A percentile compares a stretch with the other conserved stretches of the same genome.
These are phyloP conservation scores for Atherinosoma microstoma DNA, from an alignment of 2,797 vertebrate species.

Conservation along the genomic window DNA sequence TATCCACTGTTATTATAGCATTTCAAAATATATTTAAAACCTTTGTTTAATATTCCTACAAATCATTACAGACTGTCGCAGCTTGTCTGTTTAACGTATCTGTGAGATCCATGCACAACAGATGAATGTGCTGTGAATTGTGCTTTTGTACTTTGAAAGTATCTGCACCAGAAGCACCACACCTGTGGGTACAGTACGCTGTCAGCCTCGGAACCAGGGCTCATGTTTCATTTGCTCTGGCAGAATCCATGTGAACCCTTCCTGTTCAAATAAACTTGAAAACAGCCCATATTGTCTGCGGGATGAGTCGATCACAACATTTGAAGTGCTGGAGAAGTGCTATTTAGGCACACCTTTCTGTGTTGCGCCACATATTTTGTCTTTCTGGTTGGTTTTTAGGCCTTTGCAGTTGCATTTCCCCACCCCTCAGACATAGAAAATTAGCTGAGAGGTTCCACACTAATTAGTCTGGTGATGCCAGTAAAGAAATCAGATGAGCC, in stretches of 20 bases:
- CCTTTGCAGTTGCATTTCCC: not conserved
- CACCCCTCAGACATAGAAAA: not conserved
- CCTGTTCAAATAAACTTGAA: constrained; percentile 1
- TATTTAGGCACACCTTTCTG: not conserved
- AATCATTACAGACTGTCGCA: not conserved
- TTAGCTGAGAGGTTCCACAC: not conserved
- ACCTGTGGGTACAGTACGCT: not conserved
- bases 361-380: not conserved
- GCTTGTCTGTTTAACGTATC: not conserved
- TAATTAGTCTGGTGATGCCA: not conserved
- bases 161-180: not conserved
- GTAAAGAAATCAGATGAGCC: not conserved
- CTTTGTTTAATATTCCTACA: not conserved
- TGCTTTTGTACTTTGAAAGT: not conserved
- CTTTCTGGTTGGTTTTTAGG: not conserved
- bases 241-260: not conserved
- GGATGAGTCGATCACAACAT: not conserved
- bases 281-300: not conserved
- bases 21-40: not conserved
- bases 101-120: not conserved
- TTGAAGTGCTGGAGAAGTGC: not conserved
- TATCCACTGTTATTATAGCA: not conserved
- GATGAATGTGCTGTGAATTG: not conserved
- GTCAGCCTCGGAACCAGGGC: not conserved
- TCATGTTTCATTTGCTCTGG: constrained; percentile 9